A percentile compares a stretch with the other conserved stretches of the same genome.
phyloP scores from a whole-genome alignment of 2,797 vertebrate species.

The Enteromius viviparus region DNA sequence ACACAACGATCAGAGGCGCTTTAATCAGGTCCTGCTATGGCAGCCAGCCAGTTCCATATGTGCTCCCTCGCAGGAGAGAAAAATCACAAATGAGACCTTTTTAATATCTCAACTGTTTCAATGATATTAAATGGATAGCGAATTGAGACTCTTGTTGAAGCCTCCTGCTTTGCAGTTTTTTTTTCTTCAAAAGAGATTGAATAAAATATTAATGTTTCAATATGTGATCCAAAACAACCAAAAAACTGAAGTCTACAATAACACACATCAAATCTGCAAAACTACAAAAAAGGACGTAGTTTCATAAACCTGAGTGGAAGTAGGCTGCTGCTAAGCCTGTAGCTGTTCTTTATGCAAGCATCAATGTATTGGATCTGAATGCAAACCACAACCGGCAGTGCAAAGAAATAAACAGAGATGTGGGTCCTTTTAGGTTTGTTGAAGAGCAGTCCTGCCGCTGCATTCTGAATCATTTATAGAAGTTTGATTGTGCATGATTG shows the following conservation, averaged over 20 bases:
- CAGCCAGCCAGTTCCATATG: neutral
- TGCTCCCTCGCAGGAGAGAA: neutral
- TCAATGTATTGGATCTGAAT: too few relatives aligned
- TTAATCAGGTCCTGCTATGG: neutral
- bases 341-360: too few relatives aligned
- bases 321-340: too few relatives aligned
- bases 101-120: slow-evolving; percentile 8
- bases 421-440: too few relatives aligned
- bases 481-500: too few relatives aligned
- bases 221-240: neutral
- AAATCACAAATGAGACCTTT: neutral
- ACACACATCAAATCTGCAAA: neutral
- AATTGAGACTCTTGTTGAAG: neutral
- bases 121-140: neutral
- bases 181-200: neutral
- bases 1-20: neutral
- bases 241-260: neutral
- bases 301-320: too few relatives aligned
- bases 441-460: too few relatives aligned
- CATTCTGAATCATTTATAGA: too few relatives aligned
- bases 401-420: too few relatives aligned
- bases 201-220: neutral
- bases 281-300: too few relatives aligned
- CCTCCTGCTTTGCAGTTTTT: neutral
- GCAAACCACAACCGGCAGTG: too few relatives aligned